Evolutionary conservation across 2,797 vertebrate genomes (phyloP).

Genomic region (Oryzias sinensis): DNA sequence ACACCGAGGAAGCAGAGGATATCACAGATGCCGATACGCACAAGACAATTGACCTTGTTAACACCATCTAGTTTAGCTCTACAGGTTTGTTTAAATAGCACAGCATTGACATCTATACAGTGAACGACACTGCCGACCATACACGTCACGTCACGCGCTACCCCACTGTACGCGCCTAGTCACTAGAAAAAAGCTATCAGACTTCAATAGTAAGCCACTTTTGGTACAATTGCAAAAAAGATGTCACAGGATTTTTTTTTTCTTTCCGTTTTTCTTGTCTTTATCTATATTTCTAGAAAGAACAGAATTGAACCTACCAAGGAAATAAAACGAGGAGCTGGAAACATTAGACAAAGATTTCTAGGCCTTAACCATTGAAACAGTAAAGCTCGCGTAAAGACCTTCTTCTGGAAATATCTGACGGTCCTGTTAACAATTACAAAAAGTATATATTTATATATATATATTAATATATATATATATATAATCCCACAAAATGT

Average conservation of each 20-base stretch:
- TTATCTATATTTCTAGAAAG: constrained; percentile 90
- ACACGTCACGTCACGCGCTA: constrained; percentile 85
- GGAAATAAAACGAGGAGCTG: constrained; percentile 90
- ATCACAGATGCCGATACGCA: constrained; percentile 74
- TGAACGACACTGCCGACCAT: constrained; percentile 83
- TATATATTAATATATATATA: constrained; percentile 21
- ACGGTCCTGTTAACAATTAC: constrained; percentile 80
- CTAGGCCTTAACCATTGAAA: constrained; percentile 86
- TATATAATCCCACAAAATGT: no score
- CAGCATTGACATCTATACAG: constrained; percentile 84
- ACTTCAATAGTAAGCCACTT: constrained; percentile 98
- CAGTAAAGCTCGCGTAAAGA: constrained; percentile 88
- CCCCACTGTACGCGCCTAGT: constrained; percentile 82
- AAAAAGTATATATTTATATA: constrained; percentile 69
- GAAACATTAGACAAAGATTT: constrained; percentile 85
- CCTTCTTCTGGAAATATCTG: constrained; percentile 80
- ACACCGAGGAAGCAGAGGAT: constrained; percentile 71
- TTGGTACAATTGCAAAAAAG: constrained; percentile 98
- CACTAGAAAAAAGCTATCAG: constrained; percentile 86
- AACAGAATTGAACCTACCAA: constrained; percentile 87
- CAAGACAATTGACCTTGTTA: constrained; percentile 78
- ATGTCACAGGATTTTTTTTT: constrained; percentile 84
- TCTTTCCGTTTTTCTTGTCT: constrained; percentile 52
- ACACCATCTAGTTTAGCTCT: constrained; percentile 80
- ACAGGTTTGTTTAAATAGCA: constrained; percentile 81